Evolutionary conservation across 2,797 vertebrate genomes (phyloP).

Genomic region (Sus cebifrons): DNA sequence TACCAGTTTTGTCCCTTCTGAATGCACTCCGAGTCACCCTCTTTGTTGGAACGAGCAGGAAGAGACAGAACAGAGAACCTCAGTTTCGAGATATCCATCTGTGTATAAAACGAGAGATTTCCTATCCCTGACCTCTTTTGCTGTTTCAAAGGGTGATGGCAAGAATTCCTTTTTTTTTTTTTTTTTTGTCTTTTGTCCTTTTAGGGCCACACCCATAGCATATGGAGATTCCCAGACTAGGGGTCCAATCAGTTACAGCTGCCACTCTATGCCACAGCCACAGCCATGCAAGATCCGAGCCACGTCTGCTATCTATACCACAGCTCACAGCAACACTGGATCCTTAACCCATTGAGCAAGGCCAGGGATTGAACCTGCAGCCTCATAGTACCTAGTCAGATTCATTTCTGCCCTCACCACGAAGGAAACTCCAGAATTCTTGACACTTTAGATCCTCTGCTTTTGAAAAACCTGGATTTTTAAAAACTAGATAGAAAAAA

Average conservation of each 20-base stretch:
- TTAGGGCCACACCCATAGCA: too few species aligned
- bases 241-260: too few species aligned
- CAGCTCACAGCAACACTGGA: too few species aligned
- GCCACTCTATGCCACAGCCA: too few species aligned
- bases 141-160: not conserved
- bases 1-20: not conserved
- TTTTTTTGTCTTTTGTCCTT: too few species aligned
- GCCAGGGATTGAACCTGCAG: too few species aligned
- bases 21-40: not conserved
- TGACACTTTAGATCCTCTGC: not conserved
- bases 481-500: not conserved
- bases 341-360: too few species aligned
- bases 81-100: not conserved
- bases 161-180: not conserved
- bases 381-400: too few species aligned
- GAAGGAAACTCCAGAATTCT: not conserved
- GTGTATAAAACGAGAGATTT: not conserved
- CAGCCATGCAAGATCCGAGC: too few species aligned
- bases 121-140: not conserved
- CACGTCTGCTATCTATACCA: too few species aligned
- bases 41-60: not conserved
- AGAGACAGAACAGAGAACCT: not conserved
- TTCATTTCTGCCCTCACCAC: too few species aligned
- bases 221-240: too few species aligned
- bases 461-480: not conserved